Evolutionary conservation across 2,888 invertebrate genomes (phyloP).

Genomic region (Crepidodera aurea): DNA sequence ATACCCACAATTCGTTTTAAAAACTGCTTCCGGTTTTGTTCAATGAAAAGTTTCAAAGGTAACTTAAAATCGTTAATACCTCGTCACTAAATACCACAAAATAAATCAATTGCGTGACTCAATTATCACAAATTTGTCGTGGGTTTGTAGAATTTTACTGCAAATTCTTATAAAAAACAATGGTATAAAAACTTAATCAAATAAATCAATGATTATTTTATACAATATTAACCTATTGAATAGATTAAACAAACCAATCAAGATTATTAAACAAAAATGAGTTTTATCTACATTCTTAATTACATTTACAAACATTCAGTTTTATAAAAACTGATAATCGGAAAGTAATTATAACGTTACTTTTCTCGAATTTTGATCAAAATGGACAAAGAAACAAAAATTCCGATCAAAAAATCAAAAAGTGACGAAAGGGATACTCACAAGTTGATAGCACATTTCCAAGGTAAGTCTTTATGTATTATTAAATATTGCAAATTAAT

Average conservation of each 20-base stretch:
- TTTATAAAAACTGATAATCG: neutral
- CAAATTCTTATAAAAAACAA: too few species aligned
- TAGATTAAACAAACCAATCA: neutral
- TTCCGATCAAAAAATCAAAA: neutral
- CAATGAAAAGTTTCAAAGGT: too few species aligned
- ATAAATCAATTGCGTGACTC: too few species aligned
- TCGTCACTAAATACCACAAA: too few species aligned
- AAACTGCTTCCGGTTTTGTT: too few species aligned
- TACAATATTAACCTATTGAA: neutral
- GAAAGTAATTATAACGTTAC: neutral
- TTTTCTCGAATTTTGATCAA: neutral
- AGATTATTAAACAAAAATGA: neutral
- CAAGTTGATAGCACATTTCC: neutral
- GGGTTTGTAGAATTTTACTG: too few species aligned
- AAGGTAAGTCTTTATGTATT: too few species aligned
- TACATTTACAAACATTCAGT: neutral
- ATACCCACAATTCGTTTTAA: too few species aligned
- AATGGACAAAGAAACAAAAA: neutral
- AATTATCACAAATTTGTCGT: too few species aligned
- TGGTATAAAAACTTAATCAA: too few species aligned
- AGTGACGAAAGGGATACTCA: neutral
- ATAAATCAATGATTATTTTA: neutral
- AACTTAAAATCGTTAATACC: too few species aligned
- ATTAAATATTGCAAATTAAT: too few species aligned
- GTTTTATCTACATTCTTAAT: neutral